A percentile compares a stretch with the other conserved stretches of the same genome.
Evolutionary conservation across 2,797 vertebrate species (phyloP).

Genomic region (Chanos chanos): DNA sequence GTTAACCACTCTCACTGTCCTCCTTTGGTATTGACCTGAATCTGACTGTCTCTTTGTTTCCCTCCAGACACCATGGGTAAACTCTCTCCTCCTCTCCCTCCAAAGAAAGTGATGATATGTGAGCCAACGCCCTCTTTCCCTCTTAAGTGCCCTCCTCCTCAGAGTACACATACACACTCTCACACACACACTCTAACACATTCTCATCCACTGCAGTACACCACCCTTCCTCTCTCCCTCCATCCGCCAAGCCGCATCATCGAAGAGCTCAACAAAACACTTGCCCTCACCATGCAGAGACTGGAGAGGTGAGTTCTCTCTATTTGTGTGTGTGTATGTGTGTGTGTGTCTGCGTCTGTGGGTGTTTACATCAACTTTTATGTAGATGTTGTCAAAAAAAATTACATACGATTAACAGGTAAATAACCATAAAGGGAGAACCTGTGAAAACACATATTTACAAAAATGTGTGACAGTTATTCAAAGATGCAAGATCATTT

Average conservation of each 20-base stretch:
- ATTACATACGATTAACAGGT: no score
- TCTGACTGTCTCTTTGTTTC: background rate
- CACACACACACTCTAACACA: conserved; percentile 71
- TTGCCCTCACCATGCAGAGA: conserved; percentile 97
- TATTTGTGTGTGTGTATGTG: background rate
- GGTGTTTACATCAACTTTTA: background rate
- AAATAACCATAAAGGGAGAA: no score
- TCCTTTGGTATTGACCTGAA: background rate
- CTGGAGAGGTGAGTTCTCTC: conserved; percentile 86
- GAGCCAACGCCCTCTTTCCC: conserved; percentile 82
- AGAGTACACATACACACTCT: conserved; percentile 66
- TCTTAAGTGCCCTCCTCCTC: conserved; percentile 84
- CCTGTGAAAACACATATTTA: no score
- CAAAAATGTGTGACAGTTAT: background rate
- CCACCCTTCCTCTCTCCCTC: conserved; percentile 77
- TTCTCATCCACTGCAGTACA: conserved; percentile 83
- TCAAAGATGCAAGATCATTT: no score
- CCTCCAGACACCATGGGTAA: conserved; percentile 76
- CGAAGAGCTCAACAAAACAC: conserved; percentile 94
- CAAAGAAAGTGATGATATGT: conserved; percentile 98
- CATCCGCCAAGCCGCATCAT: conserved; percentile 90
- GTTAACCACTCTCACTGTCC: background rate
- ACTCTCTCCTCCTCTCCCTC: conserved; percentile 96
- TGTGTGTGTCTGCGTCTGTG: background rate
- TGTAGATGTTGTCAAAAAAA: no score